phyloP scores from a whole-genome alignment of 2,113 vertebrate genomes.

The Rhinichthys klamathensis region DNA sequence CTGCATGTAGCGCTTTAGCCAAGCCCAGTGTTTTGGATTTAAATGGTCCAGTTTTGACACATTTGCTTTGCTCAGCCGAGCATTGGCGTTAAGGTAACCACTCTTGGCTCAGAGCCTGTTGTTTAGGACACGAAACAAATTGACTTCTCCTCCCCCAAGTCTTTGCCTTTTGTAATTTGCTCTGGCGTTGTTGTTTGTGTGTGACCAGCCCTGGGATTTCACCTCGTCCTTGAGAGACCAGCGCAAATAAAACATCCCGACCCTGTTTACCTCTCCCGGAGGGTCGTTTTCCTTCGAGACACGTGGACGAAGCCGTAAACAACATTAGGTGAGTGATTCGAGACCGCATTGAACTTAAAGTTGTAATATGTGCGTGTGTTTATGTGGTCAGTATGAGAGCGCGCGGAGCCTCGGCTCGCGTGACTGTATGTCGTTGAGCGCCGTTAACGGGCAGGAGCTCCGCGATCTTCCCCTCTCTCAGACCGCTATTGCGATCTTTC shows the following conservation, averaged over 20 bases:
- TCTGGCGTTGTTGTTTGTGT: slow-evolving; percentile 78
- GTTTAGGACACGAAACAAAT: slow-evolving; percentile 56
- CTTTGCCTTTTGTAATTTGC: slow-evolving; percentile 71
- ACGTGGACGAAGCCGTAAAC: slow-evolving; percentile 63
- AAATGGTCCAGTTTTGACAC: slow-evolving; percentile 38
- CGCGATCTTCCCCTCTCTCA: slow-evolving; percentile 32
- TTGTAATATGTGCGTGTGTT: slow-evolving; percentile 14
- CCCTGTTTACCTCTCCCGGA: slow-evolving; percentile 65
- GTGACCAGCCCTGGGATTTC: slow-evolving; percentile 80
- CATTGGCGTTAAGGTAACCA: slow-evolving; percentile 48
- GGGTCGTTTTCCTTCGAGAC: slow-evolving; percentile 58
- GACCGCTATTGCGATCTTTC: slow-evolving; percentile 15
- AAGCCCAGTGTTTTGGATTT: slow-evolving; percentile 52
- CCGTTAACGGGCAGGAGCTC: slow-evolving; percentile 16
- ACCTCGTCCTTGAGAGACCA: slow-evolving; percentile 80
- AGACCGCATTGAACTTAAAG: slow-evolving; percentile 68
- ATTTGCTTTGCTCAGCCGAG: slow-evolving; percentile 39
- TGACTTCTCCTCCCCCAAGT: slow-evolving; percentile 71
- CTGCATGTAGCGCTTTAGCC: slow-evolving; percentile 55
- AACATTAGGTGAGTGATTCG: slow-evolving; percentile 76
- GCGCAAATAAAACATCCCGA: slow-evolving; percentile 62
- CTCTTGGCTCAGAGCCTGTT: slow-evolving; percentile 50
- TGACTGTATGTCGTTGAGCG: slow-evolving; percentile 31
- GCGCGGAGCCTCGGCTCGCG: neutral
- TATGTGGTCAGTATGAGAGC: neutral